Conservation (phyloP, 2,888 invertebrate genomes). For the Actias luna region DNA sequence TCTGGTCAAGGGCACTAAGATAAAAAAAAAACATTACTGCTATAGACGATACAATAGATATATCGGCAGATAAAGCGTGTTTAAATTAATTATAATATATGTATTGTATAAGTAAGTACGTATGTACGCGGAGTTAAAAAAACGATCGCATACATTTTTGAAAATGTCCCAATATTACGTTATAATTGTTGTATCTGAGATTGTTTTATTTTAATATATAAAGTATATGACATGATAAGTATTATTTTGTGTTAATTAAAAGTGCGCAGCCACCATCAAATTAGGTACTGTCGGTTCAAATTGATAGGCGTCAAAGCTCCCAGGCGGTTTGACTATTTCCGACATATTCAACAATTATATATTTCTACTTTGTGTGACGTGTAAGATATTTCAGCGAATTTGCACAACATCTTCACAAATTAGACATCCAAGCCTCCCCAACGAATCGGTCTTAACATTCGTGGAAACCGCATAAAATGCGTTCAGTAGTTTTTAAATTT, state of each 20-base stretch:
- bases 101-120: not conserved
- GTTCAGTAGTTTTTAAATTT: too few species aligned
- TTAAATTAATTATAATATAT: not conserved
- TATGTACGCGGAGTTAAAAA: not conserved
- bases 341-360: too few species aligned
- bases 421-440: too few species aligned
- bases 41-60: not conserved
- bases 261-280: not conserved
- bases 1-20: conserved; percentile 10
- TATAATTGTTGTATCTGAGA: conserved; percentile 4
- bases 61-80: not conserved
- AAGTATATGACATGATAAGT: not conserved
- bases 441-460: too few species aligned
- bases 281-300: not conserved
- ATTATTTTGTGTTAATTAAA: not conserved
- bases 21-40: not conserved
- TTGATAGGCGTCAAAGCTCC: not conserved
- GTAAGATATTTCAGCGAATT: too few species aligned
- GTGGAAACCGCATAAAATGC: too few species aligned
- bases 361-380: too few species aligned
- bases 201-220: not conserved
- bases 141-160: conserved; percentile 1
- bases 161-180: conserved; percentile 8
- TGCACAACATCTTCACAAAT: too few species aligned
- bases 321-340: too few species aligned